Evolutionary conservation across 2,113 vertebrate genomes (phyloP).

Genomic region (Melospiza georgiana): DNA sequence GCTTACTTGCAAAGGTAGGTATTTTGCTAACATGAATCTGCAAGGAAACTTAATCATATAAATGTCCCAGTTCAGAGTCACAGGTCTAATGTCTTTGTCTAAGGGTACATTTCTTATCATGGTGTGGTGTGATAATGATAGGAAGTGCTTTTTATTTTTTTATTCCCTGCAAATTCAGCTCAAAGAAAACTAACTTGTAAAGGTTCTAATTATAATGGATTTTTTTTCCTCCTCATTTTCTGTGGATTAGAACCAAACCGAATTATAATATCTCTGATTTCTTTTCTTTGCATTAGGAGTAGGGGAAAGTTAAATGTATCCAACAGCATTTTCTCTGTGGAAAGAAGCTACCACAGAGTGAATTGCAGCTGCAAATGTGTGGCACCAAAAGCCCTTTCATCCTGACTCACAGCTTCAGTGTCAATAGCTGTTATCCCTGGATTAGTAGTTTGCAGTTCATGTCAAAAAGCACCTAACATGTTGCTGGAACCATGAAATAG

Average conservation of each 20-base stretch:
- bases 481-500: background rate
- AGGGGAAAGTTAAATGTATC: background rate
- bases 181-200: background rate
- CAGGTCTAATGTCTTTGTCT: slow-evolving; percentile 34
- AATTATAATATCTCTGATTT: slow-evolving; percentile 16
- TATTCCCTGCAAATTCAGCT: background rate
- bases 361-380: background rate
- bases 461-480: background rate
- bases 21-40: slow-evolving; percentile 15
- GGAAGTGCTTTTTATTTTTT: slow-evolving; percentile 18
- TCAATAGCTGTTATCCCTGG: background rate
- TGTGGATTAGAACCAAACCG: slow-evolving; percentile 28
- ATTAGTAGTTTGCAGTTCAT: background rate
- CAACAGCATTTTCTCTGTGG: slow-evolving; percentile 7
- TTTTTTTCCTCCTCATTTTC: slow-evolving; percentile 6
- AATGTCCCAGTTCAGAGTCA: slow-evolving; percentile 26
- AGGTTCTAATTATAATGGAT: slow-evolving; percentile 21
- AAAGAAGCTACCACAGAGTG: background rate
- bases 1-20: slow-evolving; percentile 34
- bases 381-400: background rate
- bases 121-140: slow-evolving; percentile 53
- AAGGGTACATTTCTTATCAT: slow-evolving; percentile 30
- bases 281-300: background rate
- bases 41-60: slow-evolving; percentile 33
- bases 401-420: background rate